Evolutionary conservation across 2,797 vertebrate species (phyloP), one percentile per base, ranked within the genome.

Genomic region (Lepilemur septentrionalis): DNA sequence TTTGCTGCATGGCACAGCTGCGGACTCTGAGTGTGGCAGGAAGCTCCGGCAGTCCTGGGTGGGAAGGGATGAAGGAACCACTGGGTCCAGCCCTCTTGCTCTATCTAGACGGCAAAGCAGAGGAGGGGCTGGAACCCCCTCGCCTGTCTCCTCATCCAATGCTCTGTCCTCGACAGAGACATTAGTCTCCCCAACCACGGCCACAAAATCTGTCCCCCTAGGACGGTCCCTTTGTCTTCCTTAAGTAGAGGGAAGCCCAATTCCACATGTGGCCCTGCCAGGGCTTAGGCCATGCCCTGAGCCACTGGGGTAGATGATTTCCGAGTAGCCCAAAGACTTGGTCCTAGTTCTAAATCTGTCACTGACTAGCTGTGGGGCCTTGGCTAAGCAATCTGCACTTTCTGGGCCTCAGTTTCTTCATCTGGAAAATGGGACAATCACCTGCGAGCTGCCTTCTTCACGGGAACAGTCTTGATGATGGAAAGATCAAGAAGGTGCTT

Each of bases 1-100:
- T 67, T 89, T 87, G 93, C 83, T 78, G 75, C 80, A 43, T 80
- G 96, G 96, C 93, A 92, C 84, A 89, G 96, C 96, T 91, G 96
- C 89, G 75, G 93, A 91, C 95, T 92, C 81, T 5, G 57, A 75
- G 32, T 41, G 88, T 43, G 96, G 95, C 91, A 95, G 95, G 89
- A 94, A 89, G 93, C 63, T 79, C 86, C 67, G 79, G 95, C 78
- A 32, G 0, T n/a, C 67, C 85, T 86, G 35, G 59, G 73, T 67
- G 67, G 70, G 52, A 72, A 92, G 41, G 41, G 86, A 65, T 1
- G 1, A 3, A 11, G 70, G 78, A 69, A 22, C 32, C 8, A 0
- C 55, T 0, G 32, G 25, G 50, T 7, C 50, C 65, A 35, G 46
- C 15, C 69, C 61, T 85, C 75, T 8, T 3, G 9, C 59, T 63